A percentile compares a stretch with the other conserved stretches of the same genome.
These are phyloP conservation scores for Danio rerio DNA, from an alignment of 2,113 vertebrate genomes.

Conservation along the genomic window GRCz12tu NC_133185.1:8827501-8828000, in stretches of 20 bases:
- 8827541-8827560: slow-evolving; percentile 16
- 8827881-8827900: neutral
- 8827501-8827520: slow-evolving; percentile 31
- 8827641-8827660: slow-evolving; percentile 52
- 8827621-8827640: slow-evolving; percentile 32
- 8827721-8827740: neutral
- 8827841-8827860: neutral
- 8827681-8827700: slow-evolving; percentile 13
- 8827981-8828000: neutral
- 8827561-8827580: slow-evolving; percentile 6
- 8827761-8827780: neutral
- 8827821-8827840: neutral
- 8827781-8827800: neutral
- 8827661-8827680: slow-evolving; percentile 56
- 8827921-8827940: slow-evolving; percentile 5
- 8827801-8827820: neutral
- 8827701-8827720: slow-evolving; percentile 24
- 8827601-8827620: slow-evolving; percentile 17
- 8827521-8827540: slow-evolving; percentile 59
- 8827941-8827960: neutral
- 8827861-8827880: neutral
- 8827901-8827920: neutral
- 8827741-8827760: neutral
- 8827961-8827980: neutral
- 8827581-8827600: slow-evolving; percentile 10